Conservation (phyloP, 2,113 vertebrate genomes). For the Lamprologus sp. region DNA sequence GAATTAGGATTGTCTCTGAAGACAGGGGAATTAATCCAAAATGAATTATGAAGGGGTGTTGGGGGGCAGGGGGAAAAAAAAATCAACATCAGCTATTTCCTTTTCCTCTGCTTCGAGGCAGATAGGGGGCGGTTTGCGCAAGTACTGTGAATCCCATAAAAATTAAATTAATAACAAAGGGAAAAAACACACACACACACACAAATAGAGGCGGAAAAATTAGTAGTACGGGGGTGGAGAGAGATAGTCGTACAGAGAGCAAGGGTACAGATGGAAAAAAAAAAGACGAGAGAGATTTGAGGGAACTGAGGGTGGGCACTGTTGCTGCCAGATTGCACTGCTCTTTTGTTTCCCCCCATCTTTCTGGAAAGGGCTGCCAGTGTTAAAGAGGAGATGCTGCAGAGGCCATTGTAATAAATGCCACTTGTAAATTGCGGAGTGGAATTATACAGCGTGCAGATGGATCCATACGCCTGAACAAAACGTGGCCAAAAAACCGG, state of each 20-base stretch:
- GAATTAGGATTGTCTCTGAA: slow-evolving; percentile 74
- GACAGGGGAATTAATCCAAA: slow-evolving; percentile 74
- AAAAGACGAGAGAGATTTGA: slow-evolving; percentile 37
- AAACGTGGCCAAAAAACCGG: slow-evolving; percentile 58
- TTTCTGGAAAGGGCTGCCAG: slow-evolving; percentile 51
- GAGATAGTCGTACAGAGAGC: slow-evolving; percentile 40
- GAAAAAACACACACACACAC: slow-evolving; percentile 11
- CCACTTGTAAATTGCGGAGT: slow-evolving; percentile 67
- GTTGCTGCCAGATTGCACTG: slow-evolving; percentile 62
- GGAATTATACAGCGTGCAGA: slow-evolving; percentile 66
- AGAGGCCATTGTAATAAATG: slow-evolving; percentile 69
- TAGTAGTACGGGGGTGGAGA: slow-evolving; percentile 33
- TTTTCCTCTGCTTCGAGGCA: slow-evolving; percentile 61
- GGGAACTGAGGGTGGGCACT: slow-evolving; percentile 48
- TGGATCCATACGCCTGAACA: slow-evolving; percentile 63
- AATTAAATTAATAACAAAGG: slow-evolving; percentile 62
- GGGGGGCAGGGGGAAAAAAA: slow-evolving; percentile 14
- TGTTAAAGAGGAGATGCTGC: slow-evolving; percentile 57
- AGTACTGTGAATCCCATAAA: slow-evolving; percentile 56
- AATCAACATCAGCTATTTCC: slow-evolving; percentile 67
- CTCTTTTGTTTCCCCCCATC: slow-evolving; percentile 57
- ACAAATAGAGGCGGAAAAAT: slow-evolving; percentile 32
- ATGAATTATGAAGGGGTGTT: slow-evolving; percentile 58
- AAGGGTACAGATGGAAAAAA: slow-evolving; percentile 40
- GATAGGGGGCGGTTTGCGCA: slow-evolving; percentile 54